Evolutionary conservation across 2,113 vertebrate genomes (phyloP), one percentile per base, ranked within the genome.

Genomic region (Chlamydotis undulata): DNA sequence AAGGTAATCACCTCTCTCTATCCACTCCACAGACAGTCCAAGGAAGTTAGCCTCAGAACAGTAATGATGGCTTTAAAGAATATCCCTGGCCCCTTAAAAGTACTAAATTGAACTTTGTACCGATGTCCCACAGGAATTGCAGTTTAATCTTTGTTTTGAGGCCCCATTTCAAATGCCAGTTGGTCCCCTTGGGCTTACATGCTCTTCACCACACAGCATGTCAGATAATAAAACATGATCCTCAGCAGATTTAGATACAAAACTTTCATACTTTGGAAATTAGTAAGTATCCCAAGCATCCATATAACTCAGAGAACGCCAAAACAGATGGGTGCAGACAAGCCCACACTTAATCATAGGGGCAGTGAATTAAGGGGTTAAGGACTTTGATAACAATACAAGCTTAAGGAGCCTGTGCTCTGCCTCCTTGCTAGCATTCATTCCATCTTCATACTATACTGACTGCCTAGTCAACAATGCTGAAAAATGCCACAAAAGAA

Each of bases 251-350:
- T 68, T 83, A 92, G 60, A 90, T 64, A 78, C 9, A 92, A 84
- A 92, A 89, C 15, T 70, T 90, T 26, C 50, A 81, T 53, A 88
- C 79, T 94, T 63, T 96, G 85, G 59, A 93, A 95, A 89, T 71
- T 22, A 64, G 89, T 26, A 94, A 75, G 47, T 50, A 96, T 96
- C 92, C 56, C 86, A 94, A 89, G 45, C 57, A 95, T 61, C 26
- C 69, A n/a, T 8, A 29, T 78, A 91, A 94, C 69, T 74, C 73
- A 56, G 61, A 87, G 64, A 94, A 96, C 92, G 87, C 24, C 43
- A 45, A 87, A 91, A 78, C 94, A 94, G 83, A 94, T 89, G 91
- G 77, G 17, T 87, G 52, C 11, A 6, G 56, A 22, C 19, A 67
- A 78, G 74, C 65, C 83, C 69, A 74, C 50, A 2, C 73, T 85